A percentile compares a stretch with the other conserved stretches of the same genome.
These are phyloP conservation scores for Phytoseiulus persimilis DNA, from an alignment of 2,888 invertebrate species.

Conservation along the genomic window DNA sequence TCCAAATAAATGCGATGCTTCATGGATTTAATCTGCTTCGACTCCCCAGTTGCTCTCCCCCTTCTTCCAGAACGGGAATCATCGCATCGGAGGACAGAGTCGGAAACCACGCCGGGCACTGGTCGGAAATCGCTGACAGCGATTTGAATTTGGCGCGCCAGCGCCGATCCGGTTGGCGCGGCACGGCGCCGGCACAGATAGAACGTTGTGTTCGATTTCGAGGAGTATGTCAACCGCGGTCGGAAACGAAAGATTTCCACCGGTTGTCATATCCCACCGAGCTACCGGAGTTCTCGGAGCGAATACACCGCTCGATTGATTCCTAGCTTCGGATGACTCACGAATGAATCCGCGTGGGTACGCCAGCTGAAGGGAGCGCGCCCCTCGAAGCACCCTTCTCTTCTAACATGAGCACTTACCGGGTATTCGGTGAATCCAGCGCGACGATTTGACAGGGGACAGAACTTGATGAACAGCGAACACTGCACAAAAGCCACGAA, in stretches of 20 bases:
- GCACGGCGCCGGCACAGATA: neutral
- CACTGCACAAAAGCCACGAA: constrained; percentile 29
- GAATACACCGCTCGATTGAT: neutral
- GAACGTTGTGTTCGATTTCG: neutral
- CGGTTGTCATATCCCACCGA: neutral
- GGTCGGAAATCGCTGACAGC: neutral
- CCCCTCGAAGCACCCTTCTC: neutral
- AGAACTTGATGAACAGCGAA: constrained; percentile 20
- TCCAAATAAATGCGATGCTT: no score
- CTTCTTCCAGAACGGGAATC: no score
- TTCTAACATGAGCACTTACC: neutral
- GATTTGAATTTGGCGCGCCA: neutral
- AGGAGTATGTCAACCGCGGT: neutral
- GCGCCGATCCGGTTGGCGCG: neutral
- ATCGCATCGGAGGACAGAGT: no score
- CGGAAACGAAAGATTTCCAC: neutral
- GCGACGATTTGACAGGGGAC: neutral
- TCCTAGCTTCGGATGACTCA: neutral
- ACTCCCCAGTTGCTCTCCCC: no score
- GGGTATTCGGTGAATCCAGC: constrained; percentile 7
- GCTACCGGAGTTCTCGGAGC: neutral
- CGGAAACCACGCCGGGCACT: neutral
- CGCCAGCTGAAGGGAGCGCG: neutral
- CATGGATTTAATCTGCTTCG: no score
- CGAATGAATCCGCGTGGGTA: neutral